A percentile compares a stretch with the other conserved stretches of the same genome.
Conservation (phyloP, 2,797 vertebrate genomes). For the Orientallactaga sibirica region DNA sequence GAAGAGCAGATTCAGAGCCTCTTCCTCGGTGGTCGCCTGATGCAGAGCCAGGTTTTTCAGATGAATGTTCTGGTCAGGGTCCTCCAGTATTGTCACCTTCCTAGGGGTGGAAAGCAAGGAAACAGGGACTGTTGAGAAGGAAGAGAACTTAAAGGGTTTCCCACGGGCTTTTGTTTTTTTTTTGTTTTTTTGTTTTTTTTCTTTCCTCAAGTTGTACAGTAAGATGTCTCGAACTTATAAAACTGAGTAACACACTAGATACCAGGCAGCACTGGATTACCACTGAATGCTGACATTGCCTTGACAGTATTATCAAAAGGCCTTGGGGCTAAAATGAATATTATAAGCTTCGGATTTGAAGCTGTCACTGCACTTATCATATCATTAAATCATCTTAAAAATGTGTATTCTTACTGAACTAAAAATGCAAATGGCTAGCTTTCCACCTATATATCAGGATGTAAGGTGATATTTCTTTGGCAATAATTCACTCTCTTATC, state of each 20-base stretch:
- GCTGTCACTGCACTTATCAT: background rate
- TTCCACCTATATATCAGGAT: background rate
- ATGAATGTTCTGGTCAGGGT: slow-evolving; percentile 97
- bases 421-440: slow-evolving; percentile 36
- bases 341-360: slow-evolving; percentile 13
- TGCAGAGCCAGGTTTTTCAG: slow-evolving; percentile 97
- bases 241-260: background rate
- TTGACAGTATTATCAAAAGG: background rate
- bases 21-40: slow-evolving; percentile 94
- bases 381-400: background rate
- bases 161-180: background rate
- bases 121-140: slow-evolving; percentile 53
- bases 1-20: slow-evolving; percentile 97
- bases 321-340: background rate
- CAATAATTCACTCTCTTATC: slow-evolving; percentile 40
- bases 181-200: background rate
- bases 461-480: background rate
- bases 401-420: slow-evolving; percentile 13
- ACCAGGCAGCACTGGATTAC: background rate
- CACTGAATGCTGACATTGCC: slow-evolving; percentile 10
- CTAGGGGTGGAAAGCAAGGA: slow-evolving; percentile 83
- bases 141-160: slow-evolving; percentile 22
- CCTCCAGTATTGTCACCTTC: slow-evolving; percentile 96
- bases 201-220: background rate
- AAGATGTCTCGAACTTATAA: slow-evolving; percentile 41